Percentiles rank a stretch among this genome's conserved stretches.
Conservation (phyloP, 2,797 vertebrate species). For the Neosilurus mollespiculum region DNA sequence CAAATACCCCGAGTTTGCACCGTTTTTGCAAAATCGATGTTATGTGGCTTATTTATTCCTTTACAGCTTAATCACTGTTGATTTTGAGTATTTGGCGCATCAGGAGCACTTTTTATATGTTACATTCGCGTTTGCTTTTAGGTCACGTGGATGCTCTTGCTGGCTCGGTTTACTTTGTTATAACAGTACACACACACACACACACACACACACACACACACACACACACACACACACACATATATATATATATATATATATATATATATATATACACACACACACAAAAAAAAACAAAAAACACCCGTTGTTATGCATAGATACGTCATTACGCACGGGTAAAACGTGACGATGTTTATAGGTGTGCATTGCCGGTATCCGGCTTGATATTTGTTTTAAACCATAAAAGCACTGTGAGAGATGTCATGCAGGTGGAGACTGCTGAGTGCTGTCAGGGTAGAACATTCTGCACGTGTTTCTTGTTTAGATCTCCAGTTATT, state of each 20-base stretch:
- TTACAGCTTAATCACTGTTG: not conserved
- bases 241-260: too few relatives aligned
- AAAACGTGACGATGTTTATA: not conserved
- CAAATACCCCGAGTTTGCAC: not conserved
- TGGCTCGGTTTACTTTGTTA: not conserved
- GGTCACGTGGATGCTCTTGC: not conserved
- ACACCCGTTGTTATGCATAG: not conserved
- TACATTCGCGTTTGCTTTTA: not conserved
- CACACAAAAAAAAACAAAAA: not conserved
- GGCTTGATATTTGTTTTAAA: too few relatives aligned
- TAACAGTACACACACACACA: not conserved
- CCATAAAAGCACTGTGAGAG: not conserved
- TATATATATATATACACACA: too few relatives aligned
- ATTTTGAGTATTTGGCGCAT: not conserved
- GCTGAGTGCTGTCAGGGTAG: not conserved
- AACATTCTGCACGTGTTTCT: not conserved
- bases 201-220: too few relatives aligned
- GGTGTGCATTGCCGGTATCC: not conserved
- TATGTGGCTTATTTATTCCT: not conserved
- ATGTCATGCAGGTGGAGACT: not conserved
- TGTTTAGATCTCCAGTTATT: not conserved
- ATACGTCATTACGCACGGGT: conserved; percentile 10
- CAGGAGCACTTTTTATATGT: too few relatives aligned
- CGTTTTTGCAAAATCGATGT: not conserved
- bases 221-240: too few relatives aligned